A percentile compares a stretch with the other conserved stretches of the same genome.
These are phyloP conservation scores for Lineus longissimus DNA, from an alignment of 1,140 invertebrate genomes.

Conservation along the genomic window DNA sequence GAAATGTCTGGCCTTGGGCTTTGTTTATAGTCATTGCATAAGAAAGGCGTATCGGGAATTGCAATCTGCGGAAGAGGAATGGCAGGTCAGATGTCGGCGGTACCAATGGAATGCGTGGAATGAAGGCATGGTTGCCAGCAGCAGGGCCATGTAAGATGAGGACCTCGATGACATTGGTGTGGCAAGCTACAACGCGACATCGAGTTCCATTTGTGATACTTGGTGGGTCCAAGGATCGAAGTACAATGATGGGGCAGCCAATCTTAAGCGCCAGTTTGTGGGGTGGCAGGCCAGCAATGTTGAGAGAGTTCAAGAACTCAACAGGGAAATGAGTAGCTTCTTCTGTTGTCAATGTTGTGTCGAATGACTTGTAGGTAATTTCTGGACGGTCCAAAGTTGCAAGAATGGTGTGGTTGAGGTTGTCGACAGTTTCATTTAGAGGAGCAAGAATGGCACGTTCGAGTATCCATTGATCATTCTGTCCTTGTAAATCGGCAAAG, in stretches of 20 bases:
- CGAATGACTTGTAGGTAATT: conserved; percentile 23
- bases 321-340: conserved; percentile 25
- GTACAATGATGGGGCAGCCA: conserved; percentile 47
- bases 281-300: conserved; percentile 27
- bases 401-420: conserved; percentile 20
- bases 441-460: conserved; percentile 17
- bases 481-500: conserved; percentile 14
- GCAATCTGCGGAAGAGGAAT: conserved; percentile 53
- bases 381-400: conserved; percentile 10
- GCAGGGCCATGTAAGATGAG: conserved; percentile 49
- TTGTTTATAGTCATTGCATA: conserved; percentile 61
- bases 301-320: conserved; percentile 41
- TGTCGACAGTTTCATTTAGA: conserved; percentile 15
- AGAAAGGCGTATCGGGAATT: conserved; percentile 56
- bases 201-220: conserved; percentile 15
- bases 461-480: conserved; percentile 14
- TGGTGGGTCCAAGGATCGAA: conserved; percentile 53
- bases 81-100: conserved; percentile 20
- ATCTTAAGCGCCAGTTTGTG: conserved; percentile 32
- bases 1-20: too few species aligned
- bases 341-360: conserved; percentile 8
- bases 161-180: conserved; percentile 41
- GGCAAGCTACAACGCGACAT: conserved; percentile 3
- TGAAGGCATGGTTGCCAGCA: conserved; percentile 43
- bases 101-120: conserved; percentile 20